A percentile compares a stretch with the other conserved stretches of the same genome.
These are phyloP conservation scores for Odontamblyopus rebecca DNA, from an alignment of 2,797 vertebrate genomes.

Conservation along the genomic window DNA sequence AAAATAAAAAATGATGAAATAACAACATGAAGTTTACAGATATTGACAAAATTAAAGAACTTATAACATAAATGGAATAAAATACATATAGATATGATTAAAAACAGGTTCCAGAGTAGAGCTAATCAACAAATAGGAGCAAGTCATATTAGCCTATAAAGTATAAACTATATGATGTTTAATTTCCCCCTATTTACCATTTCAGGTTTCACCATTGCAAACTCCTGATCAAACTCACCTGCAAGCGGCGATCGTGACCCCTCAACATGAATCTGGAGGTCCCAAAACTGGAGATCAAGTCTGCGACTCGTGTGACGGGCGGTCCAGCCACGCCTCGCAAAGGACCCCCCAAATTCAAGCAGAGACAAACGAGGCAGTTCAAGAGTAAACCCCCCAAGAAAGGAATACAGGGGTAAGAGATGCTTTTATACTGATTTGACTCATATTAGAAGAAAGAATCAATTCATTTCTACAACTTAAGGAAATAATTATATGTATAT, in stretches of 20 bases:
- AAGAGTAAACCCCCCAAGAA: conserved; percentile 98
- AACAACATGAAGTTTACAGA: too few species aligned
- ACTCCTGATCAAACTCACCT: conserved; percentile 19
- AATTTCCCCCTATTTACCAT: background rate
- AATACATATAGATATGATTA: too few species aligned
- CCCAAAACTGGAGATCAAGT: conserved; percentile 85
- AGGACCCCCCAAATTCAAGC: conserved; percentile 94
- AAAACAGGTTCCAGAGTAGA: too few species aligned
- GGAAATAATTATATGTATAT: too few species aligned
- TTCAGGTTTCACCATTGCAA: conserved; percentile 30
- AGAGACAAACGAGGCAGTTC: conserved; percentile 94
- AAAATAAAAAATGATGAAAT: too few species aligned
- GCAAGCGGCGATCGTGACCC: conserved; percentile 12
- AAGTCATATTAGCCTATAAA: too few species aligned
- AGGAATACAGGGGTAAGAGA: conserved; percentile 88
- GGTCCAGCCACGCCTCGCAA: conserved; percentile 93
- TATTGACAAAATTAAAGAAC: too few species aligned
- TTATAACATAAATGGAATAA: too few species aligned
- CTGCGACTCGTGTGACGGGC: conserved; percentile 87
- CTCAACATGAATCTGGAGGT: conserved; percentile 86
- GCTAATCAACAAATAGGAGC: too few species aligned
- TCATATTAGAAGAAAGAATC: background rate
- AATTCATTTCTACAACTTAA: background rate
- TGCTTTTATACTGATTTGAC: background rate
- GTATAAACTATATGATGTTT: background rate